A percentile compares a stretch with the other conserved stretches of the same genome.
Evolutionary conservation across 2,797 vertebrate species (phyloP).

Genomic region (Rousettus madagascariensis): DNA sequence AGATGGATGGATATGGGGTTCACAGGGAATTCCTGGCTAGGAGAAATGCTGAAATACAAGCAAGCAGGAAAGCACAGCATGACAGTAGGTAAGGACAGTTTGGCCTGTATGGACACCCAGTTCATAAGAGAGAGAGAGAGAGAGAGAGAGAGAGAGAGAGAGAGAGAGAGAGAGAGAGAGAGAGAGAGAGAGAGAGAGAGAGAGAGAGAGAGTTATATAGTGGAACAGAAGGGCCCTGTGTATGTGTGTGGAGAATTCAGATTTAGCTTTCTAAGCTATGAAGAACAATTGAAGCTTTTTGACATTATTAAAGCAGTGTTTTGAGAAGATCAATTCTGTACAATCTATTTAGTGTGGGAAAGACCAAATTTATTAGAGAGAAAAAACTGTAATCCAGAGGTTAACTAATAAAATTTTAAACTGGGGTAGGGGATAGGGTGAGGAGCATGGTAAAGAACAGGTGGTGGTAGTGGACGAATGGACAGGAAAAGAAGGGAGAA

Average conservation of each 20-base stretch:
- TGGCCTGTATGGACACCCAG: background rate
- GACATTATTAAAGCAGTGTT: background rate
- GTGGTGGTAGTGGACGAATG: background rate
- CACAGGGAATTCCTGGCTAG: background rate
- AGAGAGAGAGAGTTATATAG: background rate
- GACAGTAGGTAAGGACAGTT: fast-evolving
- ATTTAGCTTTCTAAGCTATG: background rate
- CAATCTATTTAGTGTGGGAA: background rate
- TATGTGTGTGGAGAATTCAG: background rate
- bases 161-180: too few relatives aligned
- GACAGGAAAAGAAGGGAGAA: background rate
- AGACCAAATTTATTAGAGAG: background rate
- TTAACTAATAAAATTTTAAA: background rate
- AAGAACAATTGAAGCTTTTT: background rate
- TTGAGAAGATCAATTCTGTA: background rate
- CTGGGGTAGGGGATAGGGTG: too few relatives aligned
- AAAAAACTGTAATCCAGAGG: background rate
- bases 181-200: background rate
- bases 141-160: too few relatives aligned
- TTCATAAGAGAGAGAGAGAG: background rate
- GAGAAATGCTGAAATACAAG: background rate
- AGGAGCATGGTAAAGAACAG: background rate
- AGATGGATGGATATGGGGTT: background rate
- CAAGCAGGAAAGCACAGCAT: background rate
- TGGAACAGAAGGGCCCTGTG: background rate